A percentile compares a stretch with the other conserved stretches of the same genome.
These are phyloP conservation scores for Macroramphosus scolopax DNA, from an alignment of 2,797 vertebrate species.

Conservation along the genomic window DNA sequence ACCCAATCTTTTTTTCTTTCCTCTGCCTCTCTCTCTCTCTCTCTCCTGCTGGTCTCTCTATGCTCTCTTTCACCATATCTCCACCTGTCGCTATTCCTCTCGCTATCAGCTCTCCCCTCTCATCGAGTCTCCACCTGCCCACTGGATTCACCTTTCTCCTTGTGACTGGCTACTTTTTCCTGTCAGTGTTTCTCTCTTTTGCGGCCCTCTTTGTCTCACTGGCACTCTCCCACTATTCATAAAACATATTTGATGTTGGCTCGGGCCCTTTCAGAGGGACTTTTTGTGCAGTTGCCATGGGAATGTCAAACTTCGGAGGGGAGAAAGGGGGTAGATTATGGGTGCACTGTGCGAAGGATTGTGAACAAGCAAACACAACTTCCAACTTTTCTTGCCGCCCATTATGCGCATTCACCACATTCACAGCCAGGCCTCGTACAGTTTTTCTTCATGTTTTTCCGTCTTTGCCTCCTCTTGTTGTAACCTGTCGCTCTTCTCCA, in stretches of 20 bases:
- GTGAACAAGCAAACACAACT: slow-evolving; percentile 35
- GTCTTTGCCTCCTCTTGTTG: slow-evolving; percentile 49
- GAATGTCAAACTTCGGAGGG: slow-evolving; percentile 66
- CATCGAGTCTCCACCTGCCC: slow-evolving; percentile 67
- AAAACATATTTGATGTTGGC: slow-evolving; percentile 65
- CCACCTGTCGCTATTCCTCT: slow-evolving; percentile 69
- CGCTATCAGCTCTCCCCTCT: slow-evolving; percentile 59
- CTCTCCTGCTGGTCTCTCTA: slow-evolving; percentile 62
- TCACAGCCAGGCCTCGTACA: slow-evolving; percentile 17
- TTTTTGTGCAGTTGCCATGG: slow-evolving; percentile 73
- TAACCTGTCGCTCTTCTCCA: slow-evolving; percentile 60
- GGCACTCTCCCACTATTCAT: slow-evolving; percentile 65
- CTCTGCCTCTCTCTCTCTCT: slow-evolving; percentile 26
- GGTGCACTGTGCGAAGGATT: slow-evolving; percentile 47
- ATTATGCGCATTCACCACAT: slow-evolving; percentile 6
- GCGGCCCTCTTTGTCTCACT: slow-evolving; percentile 48
- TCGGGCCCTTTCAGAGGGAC: slow-evolving; percentile 49
- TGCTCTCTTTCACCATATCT: slow-evolving; percentile 61
- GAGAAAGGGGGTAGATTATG: slow-evolving; percentile 41
- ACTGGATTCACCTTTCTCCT: slow-evolving; percentile 68
- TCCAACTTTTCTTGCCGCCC: slow-evolving; percentile 28
- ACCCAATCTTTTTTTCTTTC: slow-evolving; percentile 58
- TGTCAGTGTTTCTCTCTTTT: slow-evolving; percentile 36
- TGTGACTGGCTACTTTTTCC: slow-evolving; percentile 34
- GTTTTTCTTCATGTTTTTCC: slow-evolving; percentile 35